Evolutionary conservation across 1,140 invertebrate genomes (phyloP).

Genomic region (Lasaia peninsularis): DNA sequence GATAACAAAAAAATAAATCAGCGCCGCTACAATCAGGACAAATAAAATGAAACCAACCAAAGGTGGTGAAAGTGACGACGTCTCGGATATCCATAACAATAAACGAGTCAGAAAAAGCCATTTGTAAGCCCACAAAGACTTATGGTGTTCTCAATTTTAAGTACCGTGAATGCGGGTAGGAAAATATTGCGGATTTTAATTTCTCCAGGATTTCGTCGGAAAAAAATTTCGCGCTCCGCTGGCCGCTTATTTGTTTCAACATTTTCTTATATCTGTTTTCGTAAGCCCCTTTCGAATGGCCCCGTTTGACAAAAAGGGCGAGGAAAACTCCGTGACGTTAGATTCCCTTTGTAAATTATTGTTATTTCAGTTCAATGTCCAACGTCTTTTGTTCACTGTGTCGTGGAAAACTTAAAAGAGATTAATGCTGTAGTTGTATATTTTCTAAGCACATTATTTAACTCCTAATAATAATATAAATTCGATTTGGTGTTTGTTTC

Average conservation of each 20-base stretch:
- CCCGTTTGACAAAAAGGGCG: conserved; percentile 35
- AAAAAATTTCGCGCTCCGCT: conserved; percentile 42
- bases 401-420: not conserved
- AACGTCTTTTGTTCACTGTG: conserved; percentile 5
- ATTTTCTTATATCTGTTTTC: conserved; percentile 50
- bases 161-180: conserved; percentile 14
- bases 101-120: not conserved
- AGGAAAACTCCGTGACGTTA: conserved; percentile 33
- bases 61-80: not conserved
- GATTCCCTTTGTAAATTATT: conserved; percentile 39
- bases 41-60: too few species aligned
- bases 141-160: conserved; percentile 30
- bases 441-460: too few species aligned
- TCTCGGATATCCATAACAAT: not conserved
- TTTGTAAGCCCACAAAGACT: conserved; percentile 17
- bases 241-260: conserved; percentile 50
- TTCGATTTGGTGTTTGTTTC: too few species aligned
- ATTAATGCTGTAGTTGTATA: not conserved
- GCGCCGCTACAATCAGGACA: too few species aligned
- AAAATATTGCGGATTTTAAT: conserved; percentile 46
- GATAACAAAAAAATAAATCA: too few species aligned
- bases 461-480: too few species aligned
- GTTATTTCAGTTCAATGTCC: conserved; percentile 28
- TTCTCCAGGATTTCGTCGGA: conserved; percentile 43
- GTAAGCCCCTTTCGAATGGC: conserved; percentile 47